Evolutionary conservation across 1,140 invertebrate species (phyloP).

Genomic region (Patella vulgata): DNA sequence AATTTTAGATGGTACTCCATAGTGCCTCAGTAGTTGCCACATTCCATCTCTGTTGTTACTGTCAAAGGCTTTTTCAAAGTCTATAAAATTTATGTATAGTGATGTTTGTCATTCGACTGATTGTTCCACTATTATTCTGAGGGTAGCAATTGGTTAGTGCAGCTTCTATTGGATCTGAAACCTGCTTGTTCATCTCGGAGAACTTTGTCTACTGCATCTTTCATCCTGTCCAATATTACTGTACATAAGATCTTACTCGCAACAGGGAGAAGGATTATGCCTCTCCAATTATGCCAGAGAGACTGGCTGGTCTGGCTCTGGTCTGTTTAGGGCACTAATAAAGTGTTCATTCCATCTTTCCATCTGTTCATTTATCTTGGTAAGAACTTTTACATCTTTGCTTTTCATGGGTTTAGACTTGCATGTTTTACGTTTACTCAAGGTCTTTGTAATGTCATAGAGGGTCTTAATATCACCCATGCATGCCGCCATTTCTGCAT

Average conservation of each 20-base stretch:
- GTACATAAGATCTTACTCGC: slow-evolving; percentile 31
- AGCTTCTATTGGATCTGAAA: slow-evolving; percentile 25
- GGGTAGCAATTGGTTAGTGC: slow-evolving; percentile 39
- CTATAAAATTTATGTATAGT: slow-evolving; percentile 43
- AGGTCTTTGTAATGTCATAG: slow-evolving; percentile 1
- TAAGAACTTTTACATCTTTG: slow-evolving; percentile 14
- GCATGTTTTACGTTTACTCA: slow-evolving; percentile 22
- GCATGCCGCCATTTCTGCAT: slow-evolving; percentile 6
- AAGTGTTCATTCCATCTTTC: slow-evolving; percentile 20
- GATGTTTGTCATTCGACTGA: slow-evolving; percentile 40
- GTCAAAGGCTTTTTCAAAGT: slow-evolving; percentile 52
- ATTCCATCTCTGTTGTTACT: slow-evolving; percentile 39
- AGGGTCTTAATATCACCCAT: not conserved
- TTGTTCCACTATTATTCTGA: slow-evolving; percentile 43
- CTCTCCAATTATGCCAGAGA: slow-evolving; percentile 40
- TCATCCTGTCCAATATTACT: slow-evolving; percentile 23
- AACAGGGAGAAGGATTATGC: slow-evolving; percentile 38
- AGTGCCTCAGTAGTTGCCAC: slow-evolving; percentile 37
- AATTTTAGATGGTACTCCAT: slow-evolving; percentile 33
- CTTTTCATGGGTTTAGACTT: slow-evolving; percentile 7
- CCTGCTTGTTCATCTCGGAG: slow-evolving; percentile 28
- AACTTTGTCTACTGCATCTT: slow-evolving; percentile 12
- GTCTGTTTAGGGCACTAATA: slow-evolving; percentile 20
- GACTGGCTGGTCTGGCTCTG: slow-evolving; percentile 32
- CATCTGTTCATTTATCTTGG: slow-evolving; percentile 18